phyloP scores from a whole-genome alignment of 2,797 vertebrate species.

The Botia almorhae region DNA sequence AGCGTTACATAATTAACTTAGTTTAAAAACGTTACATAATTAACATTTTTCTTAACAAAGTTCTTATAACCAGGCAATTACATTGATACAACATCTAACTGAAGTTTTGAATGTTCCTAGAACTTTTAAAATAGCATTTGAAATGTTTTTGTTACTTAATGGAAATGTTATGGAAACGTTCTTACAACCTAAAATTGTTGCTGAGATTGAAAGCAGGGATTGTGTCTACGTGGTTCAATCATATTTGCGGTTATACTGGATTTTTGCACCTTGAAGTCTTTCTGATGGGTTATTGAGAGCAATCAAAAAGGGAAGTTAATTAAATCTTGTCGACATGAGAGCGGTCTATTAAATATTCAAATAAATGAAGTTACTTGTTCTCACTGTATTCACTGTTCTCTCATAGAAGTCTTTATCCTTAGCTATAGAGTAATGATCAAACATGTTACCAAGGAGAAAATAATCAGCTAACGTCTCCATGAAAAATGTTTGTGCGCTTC shows the following conservation, averaged over 20 bases:
- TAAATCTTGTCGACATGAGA: constrained; percentile 7
- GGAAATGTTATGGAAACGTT: too few species aligned
- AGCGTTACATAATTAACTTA: too few species aligned
- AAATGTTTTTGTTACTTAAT: too few species aligned
- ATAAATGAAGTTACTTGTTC: background rate
- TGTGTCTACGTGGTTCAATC: background rate
- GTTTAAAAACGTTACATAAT: too few species aligned
- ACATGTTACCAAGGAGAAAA: constrained; percentile 10
- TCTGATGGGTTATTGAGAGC: background rate
- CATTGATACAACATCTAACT: too few species aligned
- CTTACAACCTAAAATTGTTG: too few species aligned
- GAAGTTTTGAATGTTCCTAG: too few species aligned
- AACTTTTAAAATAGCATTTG: too few species aligned
- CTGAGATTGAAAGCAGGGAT: background rate
- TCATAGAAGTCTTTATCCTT: constrained; percentile 16
- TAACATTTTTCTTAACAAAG: too few species aligned
- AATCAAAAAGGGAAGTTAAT: constrained; percentile 23
- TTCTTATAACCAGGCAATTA: too few species aligned
- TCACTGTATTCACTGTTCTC: constrained; percentile 18
- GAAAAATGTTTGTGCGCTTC: constrained; percentile 36
- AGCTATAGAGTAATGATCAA: constrained; percentile 24
- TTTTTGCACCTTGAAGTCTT: background rate
- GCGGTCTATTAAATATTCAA: constrained; percentile 25
- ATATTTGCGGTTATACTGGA: background rate
- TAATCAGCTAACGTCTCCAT: constrained; percentile 35